A percentile compares a stretch with the other conserved stretches of the same genome.
Evolutionary conservation across 2,113 vertebrate genomes (phyloP).

Genomic region (Chunga burmeisteri): DNA sequence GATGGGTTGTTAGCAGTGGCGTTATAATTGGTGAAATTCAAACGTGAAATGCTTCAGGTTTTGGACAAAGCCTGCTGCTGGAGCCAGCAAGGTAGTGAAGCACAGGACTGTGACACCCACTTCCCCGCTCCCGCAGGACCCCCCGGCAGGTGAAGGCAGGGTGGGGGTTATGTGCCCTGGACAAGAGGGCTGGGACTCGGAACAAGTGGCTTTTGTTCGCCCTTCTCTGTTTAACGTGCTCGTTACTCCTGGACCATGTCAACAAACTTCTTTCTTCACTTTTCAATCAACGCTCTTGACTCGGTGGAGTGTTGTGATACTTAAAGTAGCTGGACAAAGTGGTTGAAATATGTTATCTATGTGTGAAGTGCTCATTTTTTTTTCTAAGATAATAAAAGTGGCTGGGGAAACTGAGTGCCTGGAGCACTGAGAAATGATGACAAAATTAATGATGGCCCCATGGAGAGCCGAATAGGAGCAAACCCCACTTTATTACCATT

Average conservation of each 20-base stretch:
- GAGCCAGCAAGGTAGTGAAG: background rate
- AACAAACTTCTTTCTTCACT: background rate
- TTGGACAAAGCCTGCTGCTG: background rate
- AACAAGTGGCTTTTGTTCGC: background rate
- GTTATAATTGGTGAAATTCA: background rate
- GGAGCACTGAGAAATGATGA: background rate
- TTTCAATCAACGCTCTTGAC: background rate
- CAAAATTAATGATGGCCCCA: background rate
- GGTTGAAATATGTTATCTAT: background rate
- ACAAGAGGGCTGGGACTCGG: accelerated
- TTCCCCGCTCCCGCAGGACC: background rate
- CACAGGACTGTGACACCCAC: accelerated
- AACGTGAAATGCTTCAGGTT: background rate
- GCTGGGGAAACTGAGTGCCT: background rate
- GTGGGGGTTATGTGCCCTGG: background rate
- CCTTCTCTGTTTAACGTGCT: background rate
- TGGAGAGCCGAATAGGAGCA: background rate
- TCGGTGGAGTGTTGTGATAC: background rate
- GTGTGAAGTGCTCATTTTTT: background rate
- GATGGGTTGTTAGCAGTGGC: background rate
- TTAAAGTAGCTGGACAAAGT: background rate
- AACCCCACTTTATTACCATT: background rate
- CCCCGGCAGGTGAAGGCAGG: background rate
- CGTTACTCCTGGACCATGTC: background rate
- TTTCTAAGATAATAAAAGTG: background rate